These are phyloP conservation scores for Tupiocoris notatus DNA, from an alignment of 2,888 invertebrate genomes.

Conservation along the genomic window DNA sequence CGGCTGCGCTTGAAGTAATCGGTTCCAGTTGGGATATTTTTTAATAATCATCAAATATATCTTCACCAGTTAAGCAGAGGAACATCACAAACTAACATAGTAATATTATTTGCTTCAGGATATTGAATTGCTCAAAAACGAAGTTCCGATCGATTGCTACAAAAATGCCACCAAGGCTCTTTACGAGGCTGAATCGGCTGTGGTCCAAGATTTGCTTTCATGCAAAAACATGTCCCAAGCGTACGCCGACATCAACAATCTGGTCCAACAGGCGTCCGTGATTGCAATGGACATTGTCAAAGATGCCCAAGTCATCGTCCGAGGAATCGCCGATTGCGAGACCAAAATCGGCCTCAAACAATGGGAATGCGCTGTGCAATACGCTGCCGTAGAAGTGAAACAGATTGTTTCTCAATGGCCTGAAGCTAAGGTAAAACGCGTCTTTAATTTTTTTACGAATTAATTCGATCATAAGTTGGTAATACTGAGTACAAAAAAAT, in stretches of 20 bases:
- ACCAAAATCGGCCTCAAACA: constrained; percentile 2
- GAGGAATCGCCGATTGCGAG: constrained; percentile 6
- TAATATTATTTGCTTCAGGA: neutral
- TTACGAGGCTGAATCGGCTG: constrained; percentile 2
- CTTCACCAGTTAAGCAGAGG: no score
- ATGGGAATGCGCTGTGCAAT: constrained; percentile 18
- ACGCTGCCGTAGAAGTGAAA: neutral
- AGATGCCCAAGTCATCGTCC: constrained; percentile 17
- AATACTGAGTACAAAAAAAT: no score
- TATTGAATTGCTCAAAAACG: constrained; percentile 6
- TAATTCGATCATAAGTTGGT: no score
- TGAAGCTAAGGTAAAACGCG: constrained; percentile 11
- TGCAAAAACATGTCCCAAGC: constrained; percentile 21
- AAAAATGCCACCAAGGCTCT: constrained; percentile 28
- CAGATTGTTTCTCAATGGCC: constrained; percentile 23
- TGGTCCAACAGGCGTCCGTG: constrained; percentile 4
- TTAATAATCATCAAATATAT: no score
- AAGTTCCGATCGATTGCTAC: constrained; percentile 18
- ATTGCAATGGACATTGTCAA: constrained; percentile 4
- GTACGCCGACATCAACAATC: constrained; percentile 16
- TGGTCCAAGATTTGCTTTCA: neutral
- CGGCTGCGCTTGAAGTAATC: neutral
- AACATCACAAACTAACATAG: no score
- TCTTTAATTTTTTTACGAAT: no score
- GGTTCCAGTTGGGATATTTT: no score